Evolutionary conservation across 2,113 vertebrate genomes (phyloP).

Genomic region (Charina bottae): DNA sequence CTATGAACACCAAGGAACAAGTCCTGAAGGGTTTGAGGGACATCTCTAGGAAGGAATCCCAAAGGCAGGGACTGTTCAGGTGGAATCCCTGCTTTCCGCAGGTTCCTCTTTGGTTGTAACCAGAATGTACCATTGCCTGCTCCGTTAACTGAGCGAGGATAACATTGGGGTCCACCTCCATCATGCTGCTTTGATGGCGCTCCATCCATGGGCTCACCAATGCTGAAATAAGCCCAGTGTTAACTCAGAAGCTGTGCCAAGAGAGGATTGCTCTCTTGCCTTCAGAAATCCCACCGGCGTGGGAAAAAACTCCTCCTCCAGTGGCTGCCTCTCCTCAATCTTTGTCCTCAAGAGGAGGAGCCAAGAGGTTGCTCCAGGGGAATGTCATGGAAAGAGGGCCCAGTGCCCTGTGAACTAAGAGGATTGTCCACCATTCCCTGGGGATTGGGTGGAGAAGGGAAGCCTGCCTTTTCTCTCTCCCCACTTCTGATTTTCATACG

Average conservation of each 20-base stretch:
- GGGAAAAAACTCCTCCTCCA: conserved; percentile 27
- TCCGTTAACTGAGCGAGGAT: conserved; percentile 60
- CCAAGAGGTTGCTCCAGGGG: neutral
- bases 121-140: conserved; percentile 36
- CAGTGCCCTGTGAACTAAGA: conserved; percentile 31
- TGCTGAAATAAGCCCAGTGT: conserved; percentile 69
- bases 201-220: conserved; percentile 35
- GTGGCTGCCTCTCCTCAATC: conserved; percentile 33
- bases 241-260: conserved; percentile 52
- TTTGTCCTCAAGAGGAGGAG: neutral
- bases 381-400: neutral
- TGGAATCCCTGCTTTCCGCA: conserved; percentile 62
- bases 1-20: conserved; percentile 49
- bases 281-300: conserved; percentile 46
- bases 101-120: conserved; percentile 55
- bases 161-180: conserved; percentile 56
- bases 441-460: conserved; percentile 49
- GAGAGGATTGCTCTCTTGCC: conserved; percentile 44
- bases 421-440: conserved; percentile 27
- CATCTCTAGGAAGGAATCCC: conserved; percentile 55
- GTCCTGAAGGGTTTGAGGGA: conserved; percentile 56
- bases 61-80: conserved; percentile 49
- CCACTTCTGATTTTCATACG: conserved; percentile 47
- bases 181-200: conserved; percentile 71
- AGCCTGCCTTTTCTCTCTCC: neutral